phyloP scores from a whole-genome alignment of 2,113 vertebrate genomes.

The Notechis scutatus region DNA sequence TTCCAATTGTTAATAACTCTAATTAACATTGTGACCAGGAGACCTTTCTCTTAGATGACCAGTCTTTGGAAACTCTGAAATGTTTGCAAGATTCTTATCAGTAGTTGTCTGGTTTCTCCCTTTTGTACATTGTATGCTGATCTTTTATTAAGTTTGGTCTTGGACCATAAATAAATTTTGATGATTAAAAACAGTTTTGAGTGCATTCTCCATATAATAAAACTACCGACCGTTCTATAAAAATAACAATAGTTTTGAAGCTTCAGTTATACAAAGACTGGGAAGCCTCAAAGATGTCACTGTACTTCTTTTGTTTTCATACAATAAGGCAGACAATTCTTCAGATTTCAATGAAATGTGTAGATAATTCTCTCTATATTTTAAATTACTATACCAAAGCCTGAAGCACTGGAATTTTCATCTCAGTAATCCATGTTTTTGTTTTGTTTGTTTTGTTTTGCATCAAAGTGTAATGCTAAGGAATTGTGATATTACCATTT shows the following conservation, averaged over 20 bases:
- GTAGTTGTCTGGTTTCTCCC: neutral
- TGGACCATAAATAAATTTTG: neutral
- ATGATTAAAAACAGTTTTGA: neutral
- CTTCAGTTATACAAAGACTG: neutral
- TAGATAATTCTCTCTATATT: constrained; percentile 7
- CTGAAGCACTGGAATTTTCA: constrained; percentile 24
- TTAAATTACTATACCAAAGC: neutral
- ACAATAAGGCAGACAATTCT: neutral
- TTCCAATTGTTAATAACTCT: neutral
- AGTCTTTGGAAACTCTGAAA: neutral
- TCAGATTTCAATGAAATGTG: constrained; percentile 8
- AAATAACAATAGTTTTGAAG: neutral
- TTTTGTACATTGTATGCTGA: neutral
- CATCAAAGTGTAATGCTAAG: constrained; percentile 29
- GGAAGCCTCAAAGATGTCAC: neutral
- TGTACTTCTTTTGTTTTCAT: constrained; percentile 8
- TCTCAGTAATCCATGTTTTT: constrained; percentile 21
- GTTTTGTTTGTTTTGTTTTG: constrained; percentile 20
- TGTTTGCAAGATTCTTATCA: neutral
- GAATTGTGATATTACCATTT: constrained; percentile 50
- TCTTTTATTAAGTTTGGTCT: neutral
- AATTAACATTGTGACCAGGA: neutral
- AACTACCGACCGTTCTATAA: neutral
- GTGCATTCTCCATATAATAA: neutral
- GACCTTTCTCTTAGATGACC: neutral